Base-by-base conservation (phyloP, 1,140 invertebrate species). In the Drosophila jambulina region DNA sequence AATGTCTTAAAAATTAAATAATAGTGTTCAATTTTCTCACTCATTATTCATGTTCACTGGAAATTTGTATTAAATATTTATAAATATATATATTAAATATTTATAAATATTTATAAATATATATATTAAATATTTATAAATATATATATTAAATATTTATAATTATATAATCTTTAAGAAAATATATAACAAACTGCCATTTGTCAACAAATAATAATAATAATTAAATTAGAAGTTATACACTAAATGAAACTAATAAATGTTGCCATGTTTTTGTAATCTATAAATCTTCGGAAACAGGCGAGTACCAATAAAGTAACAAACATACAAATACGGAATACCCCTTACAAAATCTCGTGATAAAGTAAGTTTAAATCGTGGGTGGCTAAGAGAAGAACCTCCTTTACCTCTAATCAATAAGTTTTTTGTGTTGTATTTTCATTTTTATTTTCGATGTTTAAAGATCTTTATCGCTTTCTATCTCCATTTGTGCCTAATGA, bases 231-330 rank as follows among this genome's bases (percentile, higher is more conserved):
- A 83, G 76, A 63, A 67, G 48, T 42, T 32, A 32, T 27, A 60
- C 45, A 70, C 80, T 83, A 83, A 83, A 63, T 67, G 57, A 70
- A 67, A 67, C 75, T 79, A 79, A 83, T 79, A 75, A 82, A 83
- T 48, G 34, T 65, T 51, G 45, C 45, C 53, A 74, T 60, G 10
- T 74, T 63, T 46, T 80, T 42, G 42, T 49, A 19, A 32, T 38
- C 25, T 23, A 54, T 5, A 56, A 54, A 29, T 27, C 4, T 17
- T 10, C 23, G 17, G 9, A 29, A 27, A 45, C n/a, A 17, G 19
- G 34, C 40, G 8, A 19, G 19, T n/a, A 29, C 32, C 1, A 19
- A 27, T 40, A 13, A 12, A n/a, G 12, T 29, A 29, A 29, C 19
- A 32, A 34, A 12, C 21, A 46, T 25, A 42, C n/a, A 4, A 21